phyloP scores from a whole-genome alignment of 2,113 vertebrate species.

The Amblyopsis rosae region DNA sequence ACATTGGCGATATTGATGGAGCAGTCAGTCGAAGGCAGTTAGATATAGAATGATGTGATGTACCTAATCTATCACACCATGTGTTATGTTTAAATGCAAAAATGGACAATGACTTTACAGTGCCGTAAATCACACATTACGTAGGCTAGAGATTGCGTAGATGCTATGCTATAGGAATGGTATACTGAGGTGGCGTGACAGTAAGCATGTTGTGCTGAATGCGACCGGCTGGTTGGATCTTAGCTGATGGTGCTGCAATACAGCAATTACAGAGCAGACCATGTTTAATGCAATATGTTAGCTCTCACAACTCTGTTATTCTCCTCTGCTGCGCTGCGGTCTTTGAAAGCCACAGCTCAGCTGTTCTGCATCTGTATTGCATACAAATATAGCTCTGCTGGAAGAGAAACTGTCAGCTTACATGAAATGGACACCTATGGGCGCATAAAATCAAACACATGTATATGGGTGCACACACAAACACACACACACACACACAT shows the following conservation, averaged over 20 bases:
- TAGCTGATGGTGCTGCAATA: constrained; percentile 45
- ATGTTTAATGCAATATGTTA: constrained; percentile 54
- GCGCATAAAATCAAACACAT: background rate
- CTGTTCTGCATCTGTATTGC: background rate
- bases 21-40: background rate
- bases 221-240: constrained; percentile 48
- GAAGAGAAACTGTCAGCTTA: too few species aligned
- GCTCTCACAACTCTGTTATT: constrained; percentile 9
- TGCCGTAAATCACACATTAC: constrained; percentile 32
- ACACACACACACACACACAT: background rate
- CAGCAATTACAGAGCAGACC: constrained; percentile 55
- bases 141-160: constrained; percentile 3
- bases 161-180: constrained; percentile 3
- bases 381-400: background rate
- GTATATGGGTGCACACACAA: background rate
- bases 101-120: background rate
- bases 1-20: background rate
- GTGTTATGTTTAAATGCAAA: too few species aligned
- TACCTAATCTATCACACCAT: background rate
- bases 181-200: constrained; percentile 29
- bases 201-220: constrained; percentile 3
- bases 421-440: background rate
- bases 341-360: constrained; percentile 20
- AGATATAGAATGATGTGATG: background rate
- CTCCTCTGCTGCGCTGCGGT: background rate